phyloP scores from a whole-genome alignment of 2,888 invertebrate species.

The Amorpha juglandis region DNA sequence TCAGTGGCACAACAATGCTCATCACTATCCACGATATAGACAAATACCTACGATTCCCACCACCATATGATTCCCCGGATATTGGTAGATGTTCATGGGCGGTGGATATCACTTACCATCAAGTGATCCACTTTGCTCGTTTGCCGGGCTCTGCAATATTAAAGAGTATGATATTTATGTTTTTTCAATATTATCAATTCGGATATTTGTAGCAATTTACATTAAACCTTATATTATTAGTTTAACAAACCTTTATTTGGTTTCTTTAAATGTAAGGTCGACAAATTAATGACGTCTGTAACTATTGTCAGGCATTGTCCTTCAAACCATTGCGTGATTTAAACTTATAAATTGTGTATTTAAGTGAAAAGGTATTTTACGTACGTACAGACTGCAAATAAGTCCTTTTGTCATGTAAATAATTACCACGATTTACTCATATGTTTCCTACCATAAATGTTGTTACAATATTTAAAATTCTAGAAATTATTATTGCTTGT shows the following conservation, averaged over 20 bases:
- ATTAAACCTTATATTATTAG: background rate
- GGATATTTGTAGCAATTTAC: background rate
- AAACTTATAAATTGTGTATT: background rate
- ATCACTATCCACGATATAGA: no score
- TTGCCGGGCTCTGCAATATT: no score
- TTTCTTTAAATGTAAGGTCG: background rate
- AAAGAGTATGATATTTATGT: no score
- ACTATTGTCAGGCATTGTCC: background rate
- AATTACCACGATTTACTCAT: background rate
- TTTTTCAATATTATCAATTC: no score
- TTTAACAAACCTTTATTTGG: background rate
- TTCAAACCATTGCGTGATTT: slow-evolving; percentile 10
- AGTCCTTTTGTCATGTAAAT: background rate
- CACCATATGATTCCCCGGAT: no score
- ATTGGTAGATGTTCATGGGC: no score
- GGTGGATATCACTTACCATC: no score
- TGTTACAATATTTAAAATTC: background rate
- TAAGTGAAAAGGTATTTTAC: background rate
- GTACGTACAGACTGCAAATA: background rate
- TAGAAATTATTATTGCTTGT: background rate
- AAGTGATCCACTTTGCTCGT: no score
- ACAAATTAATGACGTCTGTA: background rate
- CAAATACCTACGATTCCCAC: no score
- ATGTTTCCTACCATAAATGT: background rate
- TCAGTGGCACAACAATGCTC: no score